Evolutionary conservation across 2,888 invertebrate genomes (phyloP).

Genomic region (Mycalesis mineus): DNA sequence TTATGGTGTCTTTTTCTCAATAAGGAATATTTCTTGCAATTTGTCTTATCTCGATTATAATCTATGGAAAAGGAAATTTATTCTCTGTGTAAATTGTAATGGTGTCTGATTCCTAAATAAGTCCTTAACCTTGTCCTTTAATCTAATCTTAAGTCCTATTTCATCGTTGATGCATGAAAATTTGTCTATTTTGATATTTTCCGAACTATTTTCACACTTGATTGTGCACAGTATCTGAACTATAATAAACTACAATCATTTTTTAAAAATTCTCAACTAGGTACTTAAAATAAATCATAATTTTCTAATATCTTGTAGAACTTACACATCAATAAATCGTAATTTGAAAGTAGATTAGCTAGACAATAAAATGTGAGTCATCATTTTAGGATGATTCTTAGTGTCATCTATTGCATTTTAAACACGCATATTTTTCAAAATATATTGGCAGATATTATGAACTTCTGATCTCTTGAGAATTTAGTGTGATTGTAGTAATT

Average conservation of each 20-base stretch:
- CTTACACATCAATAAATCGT: neutral
- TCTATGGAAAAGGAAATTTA: neutral
- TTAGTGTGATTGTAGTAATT: too few relatives aligned
- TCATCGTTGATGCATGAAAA: conserved; percentile 5
- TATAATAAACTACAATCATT: neutral
- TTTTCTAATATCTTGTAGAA: neutral
- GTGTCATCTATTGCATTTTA: neutral
- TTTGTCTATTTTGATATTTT: neutral
- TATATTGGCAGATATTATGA: neutral
- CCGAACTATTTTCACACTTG: neutral
- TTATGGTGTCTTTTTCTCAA: neutral
- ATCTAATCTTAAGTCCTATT: neutral
- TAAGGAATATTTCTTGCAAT: neutral
- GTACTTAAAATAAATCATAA: neutral
- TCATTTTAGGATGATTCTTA: neutral
- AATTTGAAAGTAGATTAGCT: neutral
- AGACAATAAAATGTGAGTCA: neutral
- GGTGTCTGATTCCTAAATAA: neutral
- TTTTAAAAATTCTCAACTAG: neutral
- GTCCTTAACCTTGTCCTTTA: neutral
- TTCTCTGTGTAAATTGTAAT: neutral
- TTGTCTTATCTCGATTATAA: neutral
- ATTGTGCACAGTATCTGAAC: conserved; percentile 3
- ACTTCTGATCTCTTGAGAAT: neutral
- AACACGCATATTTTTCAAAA: neutral